Base-by-base conservation (phyloP, 2,113 vertebrate genomes). In the Psittacula cyanocephala region DNA sequence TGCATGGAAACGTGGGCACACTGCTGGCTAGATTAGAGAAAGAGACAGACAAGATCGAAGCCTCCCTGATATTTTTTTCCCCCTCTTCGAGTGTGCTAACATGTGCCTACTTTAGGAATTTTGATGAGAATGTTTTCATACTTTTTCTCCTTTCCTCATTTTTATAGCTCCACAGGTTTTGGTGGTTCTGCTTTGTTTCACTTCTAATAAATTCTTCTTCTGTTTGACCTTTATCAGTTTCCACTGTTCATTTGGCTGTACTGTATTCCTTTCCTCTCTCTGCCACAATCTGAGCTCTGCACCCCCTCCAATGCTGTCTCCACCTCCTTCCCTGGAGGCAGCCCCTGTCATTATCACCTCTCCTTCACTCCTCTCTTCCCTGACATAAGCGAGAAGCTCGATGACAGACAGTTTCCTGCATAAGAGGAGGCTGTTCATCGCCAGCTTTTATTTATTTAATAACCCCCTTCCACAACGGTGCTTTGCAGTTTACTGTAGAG, bases 291-390 rank as follows among this genome's bases (percentile, higher is more conserved):
- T 15, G 31, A 87, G 60, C 70, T 81, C 46, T 41, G 37, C 76
- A 14, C 47, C 72, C 19, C 33, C 46, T 78, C 35, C 27, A 18
- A 1, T 10, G 65, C 90, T 31, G 46, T 39, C 62, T 49, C 77
- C 89, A 41, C 49, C 53, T 91, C 84, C 75, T 39, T 78, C 89
- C 89, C 86, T 59, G 59, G 71, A 83, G 94, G 81, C 93, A 80
- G 79, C 53, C 41, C 65, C 78, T 86, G 91, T 89, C 92, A n/a
- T 91, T 86, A 81, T 72, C 87, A 39, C 94, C 84, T 91, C 84
- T 74, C 74, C 76, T 79, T 94, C 87, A 14, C 81, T 91, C 72
- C 64, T 74, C 70, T 84, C 47, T 35, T 90, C 43, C 78, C 85
- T 65, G 18, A 44, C 76, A 63, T 5, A 11, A 25, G 68, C 0